Evolutionary conservation across 2,888 invertebrate species (phyloP).

Genomic region (Platycheirus albimanus): DNA sequence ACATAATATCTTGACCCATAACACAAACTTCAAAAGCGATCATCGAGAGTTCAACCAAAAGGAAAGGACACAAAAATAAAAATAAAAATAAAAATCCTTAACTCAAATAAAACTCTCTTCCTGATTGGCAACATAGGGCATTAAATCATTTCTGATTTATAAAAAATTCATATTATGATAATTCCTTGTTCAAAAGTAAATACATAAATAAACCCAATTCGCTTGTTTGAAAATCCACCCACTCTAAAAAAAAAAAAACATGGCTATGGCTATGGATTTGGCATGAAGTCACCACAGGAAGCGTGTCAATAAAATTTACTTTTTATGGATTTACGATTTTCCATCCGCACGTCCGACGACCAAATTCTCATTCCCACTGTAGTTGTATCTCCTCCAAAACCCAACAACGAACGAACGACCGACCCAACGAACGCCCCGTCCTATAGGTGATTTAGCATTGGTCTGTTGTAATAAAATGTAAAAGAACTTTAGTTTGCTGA

Average conservation of each 20-base stretch:
- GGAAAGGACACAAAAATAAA: not conserved
- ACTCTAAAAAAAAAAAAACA: not conserved
- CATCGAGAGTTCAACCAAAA: conserved; percentile 16
- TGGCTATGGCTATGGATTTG: conserved; percentile 33
- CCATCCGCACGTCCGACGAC: conserved; percentile 53
- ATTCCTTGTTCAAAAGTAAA: conserved; percentile 51
- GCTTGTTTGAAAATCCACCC: conserved; percentile 17
- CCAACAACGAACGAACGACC: no score
- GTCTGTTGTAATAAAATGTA: conserved; percentile 30
- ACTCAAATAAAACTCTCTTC: conserved; percentile 23
- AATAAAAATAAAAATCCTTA: not conserved
- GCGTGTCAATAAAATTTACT: conserved; percentile 64
- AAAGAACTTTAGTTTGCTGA: conserved; percentile 36
- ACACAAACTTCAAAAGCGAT: conserved; percentile 22
- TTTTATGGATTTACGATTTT: conserved; percentile 65
- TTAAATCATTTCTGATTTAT: conserved; percentile 55
- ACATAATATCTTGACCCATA: conserved; percentile 33
- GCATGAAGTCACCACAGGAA: conserved; percentile 55
- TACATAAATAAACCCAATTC: conserved; percentile 54
- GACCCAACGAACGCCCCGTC: not conserved
- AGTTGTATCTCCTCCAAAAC: no score
- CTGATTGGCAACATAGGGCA: conserved; percentile 50
- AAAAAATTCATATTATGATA: conserved; percentile 55
- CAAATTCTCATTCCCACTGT: no score
- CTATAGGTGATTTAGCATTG: conserved; percentile 42